A percentile compares a stretch with the other conserved stretches of the same genome.
Conservation (phyloP, 2,113 vertebrate species). For the Pelodiscus sinensis region DNA sequence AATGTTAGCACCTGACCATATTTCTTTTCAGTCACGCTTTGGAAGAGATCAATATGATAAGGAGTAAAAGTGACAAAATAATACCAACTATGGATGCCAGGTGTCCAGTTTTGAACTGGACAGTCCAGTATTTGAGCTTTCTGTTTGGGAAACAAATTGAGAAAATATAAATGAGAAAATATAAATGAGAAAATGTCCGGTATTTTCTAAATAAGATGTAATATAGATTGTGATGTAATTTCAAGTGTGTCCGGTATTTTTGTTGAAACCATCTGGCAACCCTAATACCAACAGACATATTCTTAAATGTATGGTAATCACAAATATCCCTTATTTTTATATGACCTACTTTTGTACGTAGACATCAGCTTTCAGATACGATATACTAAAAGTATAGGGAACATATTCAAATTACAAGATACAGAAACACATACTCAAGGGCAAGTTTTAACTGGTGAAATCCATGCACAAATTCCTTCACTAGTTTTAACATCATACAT, state of each 20-base stretch:
- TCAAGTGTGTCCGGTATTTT: too few species aligned
- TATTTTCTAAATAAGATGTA: too few species aligned
- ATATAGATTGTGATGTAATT: too few species aligned
- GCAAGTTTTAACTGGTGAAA: background rate
- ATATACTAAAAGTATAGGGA: background rate
- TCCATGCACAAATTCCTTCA: background rate
- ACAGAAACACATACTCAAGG: background rate
- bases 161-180: too few species aligned
- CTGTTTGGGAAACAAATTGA: too few species aligned
- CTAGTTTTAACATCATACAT: background rate
- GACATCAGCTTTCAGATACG: background rate
- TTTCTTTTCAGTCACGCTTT: slow-evolving; percentile 29
- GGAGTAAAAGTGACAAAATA: slow-evolving; percentile 9
- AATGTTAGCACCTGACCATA: background rate
- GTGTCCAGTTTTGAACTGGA: too few species aligned
- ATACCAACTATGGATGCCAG: background rate
- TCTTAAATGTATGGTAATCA: background rate
- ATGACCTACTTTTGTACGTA: background rate
- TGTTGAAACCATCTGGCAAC: too few species aligned
- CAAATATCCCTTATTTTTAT: background rate
- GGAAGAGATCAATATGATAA: slow-evolving; percentile 1
- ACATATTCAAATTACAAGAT: background rate
- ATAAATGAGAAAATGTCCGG: too few species aligned
- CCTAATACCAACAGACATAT: background rate
- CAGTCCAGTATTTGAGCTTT: too few species aligned